Conservation (phyloP, 2,113 vertebrate species). For the Spheniscus mendiculus region DNA sequence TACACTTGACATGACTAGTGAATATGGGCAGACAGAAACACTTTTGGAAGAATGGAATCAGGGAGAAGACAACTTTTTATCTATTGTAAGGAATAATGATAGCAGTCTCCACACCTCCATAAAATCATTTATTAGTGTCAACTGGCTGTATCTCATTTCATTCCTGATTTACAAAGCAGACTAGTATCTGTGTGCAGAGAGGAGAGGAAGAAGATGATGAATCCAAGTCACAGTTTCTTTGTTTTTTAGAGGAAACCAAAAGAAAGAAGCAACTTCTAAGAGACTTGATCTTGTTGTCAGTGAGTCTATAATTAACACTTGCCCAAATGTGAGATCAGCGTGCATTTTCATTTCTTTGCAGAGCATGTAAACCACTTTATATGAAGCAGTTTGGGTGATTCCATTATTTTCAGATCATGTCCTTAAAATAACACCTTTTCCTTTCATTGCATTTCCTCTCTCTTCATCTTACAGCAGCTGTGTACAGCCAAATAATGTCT, state of each 20-base stretch:
- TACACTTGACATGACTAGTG: background rate
- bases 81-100: background rate
- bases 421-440: slow-evolving; percentile 58
- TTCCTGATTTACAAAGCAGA: background rate
- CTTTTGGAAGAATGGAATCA: background rate
- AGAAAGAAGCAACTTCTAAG: background rate
- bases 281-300: background rate
- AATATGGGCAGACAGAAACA: background rate
- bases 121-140: background rate
- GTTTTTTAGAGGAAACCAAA: background rate
- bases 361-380: background rate
- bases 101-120: background rate
- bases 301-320: slow-evolving; percentile 3
- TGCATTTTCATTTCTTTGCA: background rate
- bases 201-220: background rate
- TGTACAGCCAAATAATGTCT: slow-evolving; percentile 54
- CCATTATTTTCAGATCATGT: slow-evolving; percentile 22
- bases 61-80: background rate
- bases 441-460: slow-evolving; percentile 33
- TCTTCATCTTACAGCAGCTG: slow-evolving; percentile 43
- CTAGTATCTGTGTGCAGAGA: background rate
- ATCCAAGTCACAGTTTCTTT: background rate
- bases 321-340: background rate
- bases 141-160: background rate
- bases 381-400: background rate